phyloP scores from a whole-genome alignment of 1,140 invertebrate genomes.

The Drosophila biarmipes region DNA sequence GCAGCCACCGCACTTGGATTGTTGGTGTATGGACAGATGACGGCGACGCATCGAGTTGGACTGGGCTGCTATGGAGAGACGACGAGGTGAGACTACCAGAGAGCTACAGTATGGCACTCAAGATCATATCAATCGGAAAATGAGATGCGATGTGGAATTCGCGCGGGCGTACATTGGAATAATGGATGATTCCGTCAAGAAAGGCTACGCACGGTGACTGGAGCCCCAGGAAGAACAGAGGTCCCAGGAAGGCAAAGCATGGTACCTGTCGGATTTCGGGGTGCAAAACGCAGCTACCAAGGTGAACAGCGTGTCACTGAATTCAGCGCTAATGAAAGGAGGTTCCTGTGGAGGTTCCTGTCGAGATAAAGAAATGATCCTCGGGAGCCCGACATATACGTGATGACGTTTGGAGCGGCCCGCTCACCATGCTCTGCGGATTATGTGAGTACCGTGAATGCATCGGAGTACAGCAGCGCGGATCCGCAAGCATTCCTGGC shows the following conservation, averaged over 20 bases:
- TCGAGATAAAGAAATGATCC: not conserved
- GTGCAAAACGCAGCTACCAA: not conserved
- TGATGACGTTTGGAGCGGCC: conserved; percentile 1
- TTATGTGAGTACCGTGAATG: too few species aligned
- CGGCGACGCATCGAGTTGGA: not conserved
- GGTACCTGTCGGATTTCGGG: conserved; percentile 7
- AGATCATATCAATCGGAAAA: not conserved
- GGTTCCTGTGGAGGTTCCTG: too few species aligned
- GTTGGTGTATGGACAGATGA: not conserved
- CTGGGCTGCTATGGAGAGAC: not conserved
- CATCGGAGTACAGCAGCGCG: not conserved
- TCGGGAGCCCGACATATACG: not conserved
- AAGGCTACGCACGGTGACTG: not conserved
- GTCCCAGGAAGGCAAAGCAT: not conserved
- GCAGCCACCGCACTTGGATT: not conserved
- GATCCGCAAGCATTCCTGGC: conserved; percentile 12
- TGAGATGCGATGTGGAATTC: not conserved
- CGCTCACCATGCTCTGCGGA: not conserved
- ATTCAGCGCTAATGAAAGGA: not conserved
- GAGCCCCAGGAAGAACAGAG: not conserved
- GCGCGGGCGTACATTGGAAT: not conserved
- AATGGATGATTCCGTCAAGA: not conserved
- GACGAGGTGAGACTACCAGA: not conserved
- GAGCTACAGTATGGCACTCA: not conserved
- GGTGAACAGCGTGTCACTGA: not conserved